Percentiles rank a stretch among this genome's conserved stretches.
These are phyloP conservation scores for Aselliscus stoliczkanus DNA, from an alignment of 2,797 vertebrate species.

Conservation along the genomic window DNA sequence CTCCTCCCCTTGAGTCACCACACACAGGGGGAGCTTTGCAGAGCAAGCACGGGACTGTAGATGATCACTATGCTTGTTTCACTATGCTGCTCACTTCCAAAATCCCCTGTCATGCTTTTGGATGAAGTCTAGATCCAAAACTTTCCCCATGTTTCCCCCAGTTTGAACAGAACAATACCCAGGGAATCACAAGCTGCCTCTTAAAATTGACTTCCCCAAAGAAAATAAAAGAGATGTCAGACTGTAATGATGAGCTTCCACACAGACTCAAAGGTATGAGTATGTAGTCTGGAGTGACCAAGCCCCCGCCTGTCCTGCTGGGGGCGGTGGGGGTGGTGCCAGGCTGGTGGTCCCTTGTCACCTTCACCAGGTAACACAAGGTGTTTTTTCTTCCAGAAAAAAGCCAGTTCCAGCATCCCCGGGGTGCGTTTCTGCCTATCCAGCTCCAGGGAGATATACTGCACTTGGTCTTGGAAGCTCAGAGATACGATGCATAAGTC, in stretches of 20 bases:
- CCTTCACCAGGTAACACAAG: background rate
- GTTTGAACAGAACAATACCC: slow-evolving; percentile 27
- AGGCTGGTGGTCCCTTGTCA: background rate
- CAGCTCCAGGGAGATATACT: background rate
- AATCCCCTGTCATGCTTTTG: slow-evolving; percentile 56
- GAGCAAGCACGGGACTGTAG: background rate
- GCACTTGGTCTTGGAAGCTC: background rate
- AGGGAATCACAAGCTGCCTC: slow-evolving; percentile 35
- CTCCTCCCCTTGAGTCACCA: slow-evolving; percentile 48
- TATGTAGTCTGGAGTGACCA: background rate
- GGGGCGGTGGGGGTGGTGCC: background rate
- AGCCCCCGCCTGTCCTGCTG: background rate
- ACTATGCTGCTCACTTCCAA: slow-evolving; percentile 27
- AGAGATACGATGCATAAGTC: background rate
- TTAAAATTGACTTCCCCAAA: slow-evolving; percentile 46
- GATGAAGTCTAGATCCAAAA: slow-evolving; percentile 46
- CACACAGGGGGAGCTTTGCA: slow-evolving; percentile 1
- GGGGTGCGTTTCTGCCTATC: background rate
- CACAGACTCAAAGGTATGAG: background rate
- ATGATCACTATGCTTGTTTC: background rate
- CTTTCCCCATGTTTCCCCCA: slow-evolving; percentile 53
- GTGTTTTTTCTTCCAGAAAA: background rate
- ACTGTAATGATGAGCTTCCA: too few relatives aligned
- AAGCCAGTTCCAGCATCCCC: background rate
- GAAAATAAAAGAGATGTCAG: slow-evolving; percentile 1